A percentile compares a stretch with the other conserved stretches of the same genome.
These are phyloP conservation scores for Cichlasoma orientale DNA, from an alignment of 2,797 vertebrate species.

Conservation along the genomic window DNA sequence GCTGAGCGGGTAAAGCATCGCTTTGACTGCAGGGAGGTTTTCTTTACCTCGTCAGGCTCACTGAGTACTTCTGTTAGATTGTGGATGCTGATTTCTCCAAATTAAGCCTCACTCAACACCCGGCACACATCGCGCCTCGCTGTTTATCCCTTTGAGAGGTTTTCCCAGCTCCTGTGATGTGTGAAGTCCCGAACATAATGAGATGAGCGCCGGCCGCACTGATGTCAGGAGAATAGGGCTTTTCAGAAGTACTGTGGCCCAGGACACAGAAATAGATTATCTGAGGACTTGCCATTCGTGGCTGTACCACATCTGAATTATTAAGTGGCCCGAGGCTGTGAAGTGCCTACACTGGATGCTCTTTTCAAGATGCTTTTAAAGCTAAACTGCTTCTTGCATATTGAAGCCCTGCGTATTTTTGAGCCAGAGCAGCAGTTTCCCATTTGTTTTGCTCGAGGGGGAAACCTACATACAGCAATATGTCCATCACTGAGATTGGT, in stretches of 20 bases:
- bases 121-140: neutral
- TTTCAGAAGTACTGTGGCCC: constrained; percentile 22
- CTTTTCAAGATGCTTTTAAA: constrained; percentile 59
- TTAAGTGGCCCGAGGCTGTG: constrained; percentile 58
- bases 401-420: constrained; percentile 11
- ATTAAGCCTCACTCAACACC: neutral
- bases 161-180: constrained; percentile 19
- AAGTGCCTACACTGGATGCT: constrained; percentile 46
- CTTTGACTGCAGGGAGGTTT: neutral
- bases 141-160: constrained; percentile 12
- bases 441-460: constrained; percentile 28
- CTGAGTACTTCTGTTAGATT: neutral
- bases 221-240: constrained; percentile 36
- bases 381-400: constrained; percentile 38
- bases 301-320: constrained; percentile 67
- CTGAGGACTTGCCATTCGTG: constrained; percentile 45
- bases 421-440: constrained; percentile 24
- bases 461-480: neutral
- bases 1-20: neutral
- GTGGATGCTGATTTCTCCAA: constrained; percentile 4
- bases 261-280: constrained; percentile 61
- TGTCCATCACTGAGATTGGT: neutral
- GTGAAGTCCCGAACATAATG: constrained; percentile 28
- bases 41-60: neutral
- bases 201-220: neutral